These are phyloP conservation scores for Andrena camellia DNA, from an alignment of 2,888 invertebrate species.

Conservation along the genomic window DNA sequence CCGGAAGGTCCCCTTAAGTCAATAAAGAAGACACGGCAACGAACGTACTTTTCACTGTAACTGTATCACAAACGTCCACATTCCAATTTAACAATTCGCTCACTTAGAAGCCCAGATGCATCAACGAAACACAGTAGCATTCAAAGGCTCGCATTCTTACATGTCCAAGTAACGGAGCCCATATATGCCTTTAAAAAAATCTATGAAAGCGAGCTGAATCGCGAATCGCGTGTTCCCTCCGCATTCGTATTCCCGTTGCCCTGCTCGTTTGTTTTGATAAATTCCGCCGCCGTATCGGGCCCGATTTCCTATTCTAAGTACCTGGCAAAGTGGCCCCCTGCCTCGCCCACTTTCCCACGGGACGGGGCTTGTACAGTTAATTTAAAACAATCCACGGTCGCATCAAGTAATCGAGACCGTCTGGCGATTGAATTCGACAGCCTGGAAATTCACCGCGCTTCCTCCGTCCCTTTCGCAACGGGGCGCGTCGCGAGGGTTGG, in stretches of 20 bases:
- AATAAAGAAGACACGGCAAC: no score
- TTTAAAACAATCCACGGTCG: constrained; percentile 46
- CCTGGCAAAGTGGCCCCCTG: constrained; percentile 40
- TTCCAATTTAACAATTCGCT: no score
- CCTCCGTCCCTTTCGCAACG: background rate
- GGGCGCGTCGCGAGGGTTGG: background rate
- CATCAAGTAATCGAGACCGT: background rate
- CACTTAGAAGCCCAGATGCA: no score
- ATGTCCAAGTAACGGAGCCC: no score
- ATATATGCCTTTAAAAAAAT: background rate
- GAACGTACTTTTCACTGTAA: no score
- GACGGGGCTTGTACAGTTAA: constrained; percentile 19
- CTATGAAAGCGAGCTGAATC: constrained; percentile 8
- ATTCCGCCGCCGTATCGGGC: constrained; percentile 30
- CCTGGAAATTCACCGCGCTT: constrained; percentile 17
- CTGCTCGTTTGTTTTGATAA: constrained; percentile 32
- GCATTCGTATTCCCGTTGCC: constrained; percentile 10
- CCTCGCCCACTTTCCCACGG: constrained; percentile 1
- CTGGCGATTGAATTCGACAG: constrained; percentile 14
- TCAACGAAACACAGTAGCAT: no score
- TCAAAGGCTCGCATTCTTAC: no score
- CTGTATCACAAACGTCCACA: no score
- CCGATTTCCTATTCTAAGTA: constrained; percentile 45
- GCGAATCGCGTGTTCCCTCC: constrained; percentile 11
- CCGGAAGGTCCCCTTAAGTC: no score